Percentiles rank a stretch among this genome's conserved stretches.
phyloP scores from a whole-genome alignment of 2,113 vertebrate genomes.

The Scalopus aquaticus region DNA sequence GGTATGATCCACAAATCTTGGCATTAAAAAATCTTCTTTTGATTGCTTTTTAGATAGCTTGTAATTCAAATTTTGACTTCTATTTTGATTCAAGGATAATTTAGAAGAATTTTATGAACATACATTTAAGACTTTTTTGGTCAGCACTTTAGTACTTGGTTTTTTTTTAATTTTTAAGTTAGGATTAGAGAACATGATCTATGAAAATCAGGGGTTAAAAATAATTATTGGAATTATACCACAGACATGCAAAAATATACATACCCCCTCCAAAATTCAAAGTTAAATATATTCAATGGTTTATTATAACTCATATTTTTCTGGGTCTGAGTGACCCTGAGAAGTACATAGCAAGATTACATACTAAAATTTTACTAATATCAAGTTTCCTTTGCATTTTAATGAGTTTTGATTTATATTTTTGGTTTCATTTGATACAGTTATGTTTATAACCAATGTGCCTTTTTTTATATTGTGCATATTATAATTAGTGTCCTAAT shows the following conservation, averaged over 20 bases:
- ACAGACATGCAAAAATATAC: background rate
- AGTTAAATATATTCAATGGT: background rate
- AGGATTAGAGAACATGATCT: background rate
- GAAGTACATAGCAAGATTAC: background rate
- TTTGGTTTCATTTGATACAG: background rate
- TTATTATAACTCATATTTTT: background rate
- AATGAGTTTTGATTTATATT: constrained; percentile 11
- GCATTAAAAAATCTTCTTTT: background rate
- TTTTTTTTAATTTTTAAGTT: background rate
- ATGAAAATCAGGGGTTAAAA: background rate
- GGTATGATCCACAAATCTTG: background rate
- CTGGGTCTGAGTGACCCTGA: background rate
- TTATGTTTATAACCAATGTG: background rate
- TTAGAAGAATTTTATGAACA: background rate
- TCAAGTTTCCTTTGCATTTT: constrained; percentile 4
- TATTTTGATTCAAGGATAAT: constrained; percentile 24
- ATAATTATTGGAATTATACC: background rate
- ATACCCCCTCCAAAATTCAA: background rate
- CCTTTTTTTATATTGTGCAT: constrained; percentile 18
- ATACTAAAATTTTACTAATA: constrained; percentile 27
- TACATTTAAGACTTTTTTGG: background rate
- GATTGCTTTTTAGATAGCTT: background rate
- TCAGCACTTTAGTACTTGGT: background rate
- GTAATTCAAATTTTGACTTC: background rate
- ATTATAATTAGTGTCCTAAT: background rate